Evolutionary conservation across 2,888 invertebrate species (phyloP), one percentile per base, ranked within the genome.

Genomic region (Leptinotarsa peninsularis): DNA sequence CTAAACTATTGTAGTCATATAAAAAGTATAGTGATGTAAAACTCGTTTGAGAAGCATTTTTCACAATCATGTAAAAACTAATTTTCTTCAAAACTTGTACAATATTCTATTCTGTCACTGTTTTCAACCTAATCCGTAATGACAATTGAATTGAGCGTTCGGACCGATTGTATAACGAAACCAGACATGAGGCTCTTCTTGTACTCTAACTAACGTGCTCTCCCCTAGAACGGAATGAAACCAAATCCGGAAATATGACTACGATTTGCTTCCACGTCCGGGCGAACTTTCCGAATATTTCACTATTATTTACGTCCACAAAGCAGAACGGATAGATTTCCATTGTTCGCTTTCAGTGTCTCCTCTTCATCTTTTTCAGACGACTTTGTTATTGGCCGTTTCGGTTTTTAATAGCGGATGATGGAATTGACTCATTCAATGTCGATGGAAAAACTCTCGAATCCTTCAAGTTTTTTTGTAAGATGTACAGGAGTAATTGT

Each of bases 211-310:
- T 43, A 17, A 14, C n/a, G n/a, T n/a, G 17, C 63, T 33, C 63
- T 63, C 63, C 63, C 63, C 43, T 27, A 27, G 60, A 13, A 60
- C 21, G 15, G 60, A 63, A 63, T n/a, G 63, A 79, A 80, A 74
- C 73, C 81, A 66, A 80, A 79, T 78, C 83, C 84, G 84, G 84
- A 84, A 83, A 84, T 84, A 84, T 83, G 84, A 83, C 81, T 79
- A 76, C 82, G 82, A 82, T 82, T 82, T 79, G 81, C 83, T 83
- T 82, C 83, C 82, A 82, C 80, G 82, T 84, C 84, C 84, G 83
- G 84, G 80, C 79, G 78, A 84, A 83, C 80, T 83, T 82, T 81
- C 78, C 78, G 83, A 84, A 84, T 83, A 84, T 84, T 84, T 84
- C 83, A 81, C 82, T 76, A 84, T 84, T 84, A 84, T 84, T 83